phyloP scores from a whole-genome alignment of 2,797 vertebrate species.

The Lycodopsis pacificus region DNA sequence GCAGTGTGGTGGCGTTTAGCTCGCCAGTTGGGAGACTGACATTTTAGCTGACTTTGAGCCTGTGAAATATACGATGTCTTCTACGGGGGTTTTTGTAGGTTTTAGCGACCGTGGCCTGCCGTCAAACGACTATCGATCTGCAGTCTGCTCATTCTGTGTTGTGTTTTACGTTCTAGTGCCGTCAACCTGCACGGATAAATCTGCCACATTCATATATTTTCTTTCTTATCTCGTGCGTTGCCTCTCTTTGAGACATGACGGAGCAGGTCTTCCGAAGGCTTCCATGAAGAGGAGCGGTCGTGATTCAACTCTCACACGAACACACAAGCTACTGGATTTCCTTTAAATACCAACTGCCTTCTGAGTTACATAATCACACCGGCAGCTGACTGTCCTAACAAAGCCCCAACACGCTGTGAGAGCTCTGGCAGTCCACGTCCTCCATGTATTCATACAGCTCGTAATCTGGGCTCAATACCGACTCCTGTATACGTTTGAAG shows the following conservation, averaged over 20 bases:
- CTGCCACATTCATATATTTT: not conserved
- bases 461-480: not conserved
- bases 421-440: not conserved
- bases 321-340: conserved; percentile 46
- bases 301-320: conserved; percentile 42
- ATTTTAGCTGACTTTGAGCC: too few species aligned
- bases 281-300: conserved; percentile 47
- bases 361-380: conserved; percentile 47
- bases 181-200: not conserved
- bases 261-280: conserved; percentile 44
- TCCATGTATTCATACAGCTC: not conserved
- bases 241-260: conserved; percentile 30
- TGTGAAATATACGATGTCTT: too few species aligned
- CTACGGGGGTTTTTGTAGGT: too few species aligned
- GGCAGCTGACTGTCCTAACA: conserved; percentile 39
- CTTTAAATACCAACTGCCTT: conserved; percentile 52
- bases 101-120: too few species aligned
- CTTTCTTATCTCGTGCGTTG: not conserved
- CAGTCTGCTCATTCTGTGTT: not conserved
- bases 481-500: not conserved
- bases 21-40: too few species aligned
- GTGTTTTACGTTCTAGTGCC: not conserved
- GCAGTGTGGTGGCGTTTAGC: too few species aligned
- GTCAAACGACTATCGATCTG: not conserved
- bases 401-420: conserved; percentile 11